These are phyloP conservation scores for Acleris literana DNA, from an alignment of 2,888 invertebrate species.

Conservation along the genomic window DNA sequence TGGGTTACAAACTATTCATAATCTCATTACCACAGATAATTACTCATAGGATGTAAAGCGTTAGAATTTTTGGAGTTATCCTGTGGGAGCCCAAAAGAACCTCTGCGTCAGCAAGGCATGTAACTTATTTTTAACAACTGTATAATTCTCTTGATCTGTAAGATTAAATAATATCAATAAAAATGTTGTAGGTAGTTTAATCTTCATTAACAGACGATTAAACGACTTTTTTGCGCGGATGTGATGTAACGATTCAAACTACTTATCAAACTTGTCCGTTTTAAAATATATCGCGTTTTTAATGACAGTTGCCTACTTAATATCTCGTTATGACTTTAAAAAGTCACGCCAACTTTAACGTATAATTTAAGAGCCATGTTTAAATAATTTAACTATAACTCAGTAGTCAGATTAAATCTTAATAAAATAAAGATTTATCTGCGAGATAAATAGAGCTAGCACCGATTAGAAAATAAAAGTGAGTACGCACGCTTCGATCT, in stretches of 20 bases:
- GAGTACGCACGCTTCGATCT: constrained; percentile 31
- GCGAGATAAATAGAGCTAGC: constrained; percentile 28
- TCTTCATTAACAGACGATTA: background rate
- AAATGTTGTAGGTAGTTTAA: background rate
- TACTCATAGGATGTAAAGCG: too few relatives aligned
- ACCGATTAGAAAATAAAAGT: constrained; percentile 32
- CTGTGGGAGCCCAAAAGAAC: too few relatives aligned
- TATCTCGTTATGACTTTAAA: constrained; percentile 1
- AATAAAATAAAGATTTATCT: constrained; percentile 37
- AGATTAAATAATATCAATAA: too few relatives aligned
- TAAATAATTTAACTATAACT: constrained; percentile 31
- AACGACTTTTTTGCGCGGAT: background rate
- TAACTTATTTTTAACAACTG: too few relatives aligned
- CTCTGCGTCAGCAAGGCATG: too few relatives aligned
- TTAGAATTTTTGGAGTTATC: too few relatives aligned
- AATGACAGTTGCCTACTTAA: background rate
- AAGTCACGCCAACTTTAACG: constrained; percentile 15
- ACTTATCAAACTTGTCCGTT: background rate
- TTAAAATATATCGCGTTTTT: background rate
- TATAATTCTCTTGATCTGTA: too few relatives aligned
- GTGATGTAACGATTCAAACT: background rate
- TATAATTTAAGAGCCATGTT: constrained; percentile 26
- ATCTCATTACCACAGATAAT: too few relatives aligned
- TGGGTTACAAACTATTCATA: too few relatives aligned
- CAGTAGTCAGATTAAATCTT: constrained; percentile 35